Conservation (phyloP, 1,140 invertebrate genomes). For the Mylabris phalerata region DNA sequence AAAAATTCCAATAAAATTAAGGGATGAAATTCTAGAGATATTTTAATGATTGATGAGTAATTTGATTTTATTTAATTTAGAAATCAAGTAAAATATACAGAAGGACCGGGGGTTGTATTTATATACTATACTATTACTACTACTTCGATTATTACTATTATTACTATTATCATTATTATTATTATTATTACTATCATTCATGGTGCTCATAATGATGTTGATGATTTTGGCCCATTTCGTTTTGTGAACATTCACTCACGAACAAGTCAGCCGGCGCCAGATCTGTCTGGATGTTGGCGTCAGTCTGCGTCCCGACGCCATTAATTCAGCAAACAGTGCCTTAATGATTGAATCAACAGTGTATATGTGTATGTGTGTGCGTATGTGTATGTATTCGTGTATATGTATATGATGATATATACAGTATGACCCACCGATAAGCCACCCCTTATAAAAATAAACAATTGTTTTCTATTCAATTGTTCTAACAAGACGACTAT, state of each 20-base stretch:
- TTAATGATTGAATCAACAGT: slow-evolving; percentile 41
- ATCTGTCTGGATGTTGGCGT: slow-evolving; percentile 32
- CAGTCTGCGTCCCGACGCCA: slow-evolving; percentile 38
- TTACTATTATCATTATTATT: neutral
- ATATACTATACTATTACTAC: neutral
- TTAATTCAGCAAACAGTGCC: slow-evolving; percentile 41
- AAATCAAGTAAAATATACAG: too few relatives aligned
- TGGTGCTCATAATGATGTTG: neutral
- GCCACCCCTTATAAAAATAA: too few relatives aligned
- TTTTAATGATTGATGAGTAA: too few relatives aligned
- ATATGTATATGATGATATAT: neutral
- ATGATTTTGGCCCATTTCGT: slow-evolving; percentile 7
- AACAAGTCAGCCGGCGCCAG: slow-evolving; percentile 25
- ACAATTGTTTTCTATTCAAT: too few relatives aligned
- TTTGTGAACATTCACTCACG: neutral
- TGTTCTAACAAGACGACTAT: too few relatives aligned
- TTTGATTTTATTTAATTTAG: too few relatives aligned
- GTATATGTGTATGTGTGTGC: slow-evolving; percentile 13
- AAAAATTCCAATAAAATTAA: too few relatives aligned
- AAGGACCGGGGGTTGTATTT: too few relatives aligned
- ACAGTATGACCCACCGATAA: neutral
- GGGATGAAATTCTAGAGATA: too few relatives aligned
- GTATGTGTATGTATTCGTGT: neutral
- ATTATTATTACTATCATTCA: neutral
- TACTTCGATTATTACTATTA: neutral